These are phyloP conservation scores for Atta cephalotes DNA, from an alignment of 1,140 invertebrate species.

Conservation along the genomic window DNA sequence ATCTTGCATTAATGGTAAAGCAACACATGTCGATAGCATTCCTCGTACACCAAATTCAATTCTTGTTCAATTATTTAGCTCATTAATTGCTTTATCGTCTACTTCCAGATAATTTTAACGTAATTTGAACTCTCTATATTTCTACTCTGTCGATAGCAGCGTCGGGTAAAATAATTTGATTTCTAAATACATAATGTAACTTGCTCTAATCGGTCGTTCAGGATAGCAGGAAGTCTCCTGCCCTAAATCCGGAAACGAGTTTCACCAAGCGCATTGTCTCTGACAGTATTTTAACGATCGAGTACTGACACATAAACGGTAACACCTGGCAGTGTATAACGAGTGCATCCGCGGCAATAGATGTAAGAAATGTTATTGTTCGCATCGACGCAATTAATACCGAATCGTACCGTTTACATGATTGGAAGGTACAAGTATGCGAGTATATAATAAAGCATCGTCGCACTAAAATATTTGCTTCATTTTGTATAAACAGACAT, in stretches of 20 bases:
- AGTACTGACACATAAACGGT: conserved; percentile 41
- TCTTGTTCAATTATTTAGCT: conserved; percentile 12
- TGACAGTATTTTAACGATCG: conserved; percentile 34
- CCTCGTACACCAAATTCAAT: not conserved
- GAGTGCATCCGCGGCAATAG: not conserved
- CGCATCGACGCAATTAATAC: conserved; percentile 22
- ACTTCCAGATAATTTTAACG: not conserved
- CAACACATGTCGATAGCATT: not conserved
- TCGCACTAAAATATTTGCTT: conserved; percentile 34
- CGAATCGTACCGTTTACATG: not conserved
- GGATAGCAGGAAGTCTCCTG: conserved; percentile 4
- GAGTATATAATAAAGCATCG: not conserved
- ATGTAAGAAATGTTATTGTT: conserved; percentile 38
- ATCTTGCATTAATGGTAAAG: not conserved
- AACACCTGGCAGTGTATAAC: conserved; percentile 20
- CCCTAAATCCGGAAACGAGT: conserved; percentile 35
- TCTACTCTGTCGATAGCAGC: conserved; percentile 36
- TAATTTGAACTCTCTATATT: not conserved
- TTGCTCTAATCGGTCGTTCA: conserved; percentile 41
- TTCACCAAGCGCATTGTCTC: conserved; percentile 17
- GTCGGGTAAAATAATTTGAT: conserved; percentile 41
- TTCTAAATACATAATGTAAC: conserved; percentile 10
- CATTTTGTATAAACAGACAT: not conserved
- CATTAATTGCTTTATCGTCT: conserved; percentile 27
- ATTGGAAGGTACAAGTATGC: not conserved